Evolutionary conservation across 1,140 invertebrate genomes (phyloP), one percentile per base, ranked within the genome.

Genomic region (Mycetomoellerius zeteki): DNA sequence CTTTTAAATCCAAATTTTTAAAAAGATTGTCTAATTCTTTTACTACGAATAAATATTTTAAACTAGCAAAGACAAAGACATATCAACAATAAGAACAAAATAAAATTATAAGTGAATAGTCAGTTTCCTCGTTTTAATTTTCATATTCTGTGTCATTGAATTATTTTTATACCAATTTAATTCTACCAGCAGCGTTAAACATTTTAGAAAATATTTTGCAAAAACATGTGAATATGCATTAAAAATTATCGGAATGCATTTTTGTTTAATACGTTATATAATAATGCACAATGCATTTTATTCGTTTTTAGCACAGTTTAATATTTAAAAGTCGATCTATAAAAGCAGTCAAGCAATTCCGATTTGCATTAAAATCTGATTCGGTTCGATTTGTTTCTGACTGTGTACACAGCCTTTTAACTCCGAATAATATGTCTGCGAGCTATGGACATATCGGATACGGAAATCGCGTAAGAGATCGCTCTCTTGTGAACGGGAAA

Each of bases 321-420:
- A 65, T 78, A 78, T 78, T 65, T 62, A 50, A 78, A 78, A 78
- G 60, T 65, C 12, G 56, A 77, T n/a, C n/a, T 62, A 78, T 78
- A 43, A 78, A 43, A 65, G 58, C 58, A 19, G 19, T 78, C 43
- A 27, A 5, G 43, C 37, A 50, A 78, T 65, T 78, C 24, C 60
- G 27, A 16, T 56, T 72, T 72, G 10, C 19, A 56, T 54, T 56
- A 81, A 81, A 81, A 24, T 81, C 21, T 54, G 30, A 81, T 75
- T 84, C 69, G 56, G 58, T 78, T 75, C 19, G n/a, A 43, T 43
- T 71, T 21, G 19, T 56, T 72, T 82, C 58, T 73, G 60, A 58
- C 78, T 47, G 33, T 72, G 27, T 72, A 24, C 24, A 37, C 67
- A 12, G 27, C 54, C 54, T 50, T 84, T 84, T 43, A 60, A 43